phyloP scores from a whole-genome alignment of 2,888 invertebrate species.

The Lobophora halterata region DNA sequence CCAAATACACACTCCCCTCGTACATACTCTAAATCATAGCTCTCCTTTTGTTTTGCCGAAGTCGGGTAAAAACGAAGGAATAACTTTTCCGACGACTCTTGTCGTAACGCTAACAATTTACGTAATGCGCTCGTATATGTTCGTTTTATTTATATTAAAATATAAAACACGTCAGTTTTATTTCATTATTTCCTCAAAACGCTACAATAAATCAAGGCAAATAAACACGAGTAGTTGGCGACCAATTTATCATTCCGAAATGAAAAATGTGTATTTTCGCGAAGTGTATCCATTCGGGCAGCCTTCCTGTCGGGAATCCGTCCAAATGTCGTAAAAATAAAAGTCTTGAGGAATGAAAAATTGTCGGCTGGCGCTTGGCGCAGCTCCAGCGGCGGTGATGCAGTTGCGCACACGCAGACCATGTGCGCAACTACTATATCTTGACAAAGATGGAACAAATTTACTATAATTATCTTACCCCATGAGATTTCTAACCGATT shows the following conservation, averaged over 20 bases:
- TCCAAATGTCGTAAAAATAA: slow-evolving; percentile 34
- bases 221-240: slow-evolving; percentile 14
- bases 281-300: not conserved
- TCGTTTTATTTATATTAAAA: not conserved
- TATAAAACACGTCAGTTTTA: not conserved
- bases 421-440: not conserved
- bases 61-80: no score
- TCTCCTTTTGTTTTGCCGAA: no score
- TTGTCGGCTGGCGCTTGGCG: slow-evolving; percentile 34
- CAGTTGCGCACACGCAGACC: slow-evolving; percentile 5
- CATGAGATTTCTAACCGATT: no score
- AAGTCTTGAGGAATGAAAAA: slow-evolving; percentile 31
- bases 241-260: slow-evolving; percentile 17
- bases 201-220: slow-evolving; percentile 20
- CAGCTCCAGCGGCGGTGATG: slow-evolving; percentile 23
- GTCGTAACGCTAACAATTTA: no score
- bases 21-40: no score
- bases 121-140: no score
- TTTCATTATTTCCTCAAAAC: slow-evolving; percentile 7
- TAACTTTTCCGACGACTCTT: no score
- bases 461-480: slow-evolving; percentile 16
- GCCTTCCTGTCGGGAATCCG: slow-evolving; percentile 17
- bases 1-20: no score
- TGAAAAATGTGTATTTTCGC: slow-evolving; percentile 20
- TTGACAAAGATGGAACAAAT: slow-evolving; percentile 3